Evolutionary conservation across 2,888 invertebrate species (phyloP).

Genomic region (Philhelius pedissequus): DNA sequence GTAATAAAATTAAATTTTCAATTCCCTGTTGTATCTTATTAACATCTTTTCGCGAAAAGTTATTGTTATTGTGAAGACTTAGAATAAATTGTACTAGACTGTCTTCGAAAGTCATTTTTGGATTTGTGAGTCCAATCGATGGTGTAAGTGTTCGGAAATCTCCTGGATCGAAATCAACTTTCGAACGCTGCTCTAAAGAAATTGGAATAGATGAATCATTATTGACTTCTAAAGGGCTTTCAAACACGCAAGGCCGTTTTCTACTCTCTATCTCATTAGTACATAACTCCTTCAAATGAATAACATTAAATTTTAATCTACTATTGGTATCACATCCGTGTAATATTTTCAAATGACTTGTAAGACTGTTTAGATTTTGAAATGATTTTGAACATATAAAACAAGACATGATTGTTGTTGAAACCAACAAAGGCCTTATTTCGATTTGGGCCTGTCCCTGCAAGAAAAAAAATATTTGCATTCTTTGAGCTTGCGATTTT

Average conservation of each 20-base stretch:
- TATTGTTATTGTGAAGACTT: conserved; percentile 2
- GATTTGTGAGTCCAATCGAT: neutral
- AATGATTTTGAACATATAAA: conserved; percentile 1
- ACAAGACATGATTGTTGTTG: conserved; percentile 15
- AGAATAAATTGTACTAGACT: neutral
- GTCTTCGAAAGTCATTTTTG: neutral
- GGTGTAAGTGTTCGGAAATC: neutral
- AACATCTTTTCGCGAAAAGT: conserved; percentile 29
- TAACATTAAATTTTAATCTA: neutral
- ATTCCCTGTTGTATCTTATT: conserved; percentile 1
- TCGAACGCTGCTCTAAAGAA: too few species aligned
- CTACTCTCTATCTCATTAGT: neutral
- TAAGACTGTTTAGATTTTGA: neutral
- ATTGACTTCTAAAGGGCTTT: neutral
- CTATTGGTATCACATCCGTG: conserved; percentile 8
- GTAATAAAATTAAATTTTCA: neutral
- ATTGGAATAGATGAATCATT: too few species aligned
- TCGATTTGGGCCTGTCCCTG: too few species aligned
- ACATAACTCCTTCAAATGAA: too few species aligned
- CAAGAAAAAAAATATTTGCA: too few species aligned
- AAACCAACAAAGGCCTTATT: too few species aligned
- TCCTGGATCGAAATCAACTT: neutral
- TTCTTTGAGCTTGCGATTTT: too few species aligned
- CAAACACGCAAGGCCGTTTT: neutral
- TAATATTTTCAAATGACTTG: conserved; percentile 8